A percentile compares a stretch with the other conserved stretches of the same genome.
These are phyloP conservation scores for Trogon surrucura DNA, from an alignment of 2,113 vertebrate genomes.

Conservation along the genomic window DNA sequence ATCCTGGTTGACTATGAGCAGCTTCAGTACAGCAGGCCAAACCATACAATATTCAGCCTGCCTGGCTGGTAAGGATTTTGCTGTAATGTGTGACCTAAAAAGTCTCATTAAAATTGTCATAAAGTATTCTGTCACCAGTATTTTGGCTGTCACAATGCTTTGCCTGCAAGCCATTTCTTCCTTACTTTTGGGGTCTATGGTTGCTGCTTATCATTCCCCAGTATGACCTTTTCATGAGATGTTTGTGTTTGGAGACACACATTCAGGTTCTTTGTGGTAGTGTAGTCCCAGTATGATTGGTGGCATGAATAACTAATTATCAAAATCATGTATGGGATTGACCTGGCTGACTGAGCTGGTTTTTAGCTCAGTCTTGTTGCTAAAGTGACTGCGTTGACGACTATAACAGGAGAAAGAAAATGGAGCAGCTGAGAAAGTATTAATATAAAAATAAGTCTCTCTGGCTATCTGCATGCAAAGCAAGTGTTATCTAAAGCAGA, in stretches of 20 bases:
- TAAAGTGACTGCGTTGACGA: not conserved
- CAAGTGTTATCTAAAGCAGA: not conserved
- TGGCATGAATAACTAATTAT: not conserved
- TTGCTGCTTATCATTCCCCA: not conserved
- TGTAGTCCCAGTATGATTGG: not conserved
- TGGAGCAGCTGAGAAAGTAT: not conserved
- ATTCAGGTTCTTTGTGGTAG: not conserved
- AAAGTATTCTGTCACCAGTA: not conserved
- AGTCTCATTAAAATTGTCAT: not conserved
- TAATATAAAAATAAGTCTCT: not conserved
- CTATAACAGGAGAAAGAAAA: not conserved
- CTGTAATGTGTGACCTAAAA: not conserved
- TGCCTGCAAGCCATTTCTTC: not conserved
- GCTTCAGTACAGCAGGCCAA: not conserved
- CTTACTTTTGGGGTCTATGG: not conserved
- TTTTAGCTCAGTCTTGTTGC: not conserved
- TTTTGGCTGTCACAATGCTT: not conserved
- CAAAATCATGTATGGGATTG: not conserved
- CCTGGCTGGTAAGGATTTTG: not conserved
- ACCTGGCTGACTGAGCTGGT: not conserved
- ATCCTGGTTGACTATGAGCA: not conserved
- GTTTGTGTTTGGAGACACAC: not conserved
- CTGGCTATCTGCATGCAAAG: not conserved
- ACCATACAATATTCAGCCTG: not conserved
- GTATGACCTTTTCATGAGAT: not conserved